Evolutionary conservation across 2,797 vertebrate genomes (phyloP).

Genomic region (Numenius phaeopus): DNA sequence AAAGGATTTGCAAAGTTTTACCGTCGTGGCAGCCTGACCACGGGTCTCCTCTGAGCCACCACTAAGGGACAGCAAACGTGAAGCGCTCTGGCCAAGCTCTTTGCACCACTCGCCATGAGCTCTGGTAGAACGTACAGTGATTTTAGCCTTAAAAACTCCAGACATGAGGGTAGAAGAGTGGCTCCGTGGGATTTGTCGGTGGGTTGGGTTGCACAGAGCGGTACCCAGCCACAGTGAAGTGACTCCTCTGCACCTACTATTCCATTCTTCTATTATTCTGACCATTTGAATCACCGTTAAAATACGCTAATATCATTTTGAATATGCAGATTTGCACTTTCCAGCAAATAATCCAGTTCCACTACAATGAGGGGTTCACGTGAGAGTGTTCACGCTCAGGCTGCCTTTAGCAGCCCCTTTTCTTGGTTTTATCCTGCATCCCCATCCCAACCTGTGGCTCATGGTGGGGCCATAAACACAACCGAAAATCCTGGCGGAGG

Average conservation of each 20-base stretch:
- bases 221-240: not conserved
- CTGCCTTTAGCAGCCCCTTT: not conserved
- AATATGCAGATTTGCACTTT: not conserved
- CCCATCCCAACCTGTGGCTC: not conserved
- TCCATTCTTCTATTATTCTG: not conserved
- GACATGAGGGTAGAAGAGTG: not conserved
- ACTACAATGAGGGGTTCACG: fast-evolving
- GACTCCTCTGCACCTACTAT: not conserved
- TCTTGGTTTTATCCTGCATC: not conserved
- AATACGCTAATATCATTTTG: not conserved
- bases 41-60: not conserved
- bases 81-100: not conserved
- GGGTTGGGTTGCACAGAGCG: not conserved
- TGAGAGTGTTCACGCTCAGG: not conserved
- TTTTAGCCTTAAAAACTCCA: not conserved
- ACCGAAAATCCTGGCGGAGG: not conserved
- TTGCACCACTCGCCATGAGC: not conserved
- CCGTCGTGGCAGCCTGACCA: fast-evolving
- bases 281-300: not conserved
- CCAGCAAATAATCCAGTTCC: too few relatives aligned
- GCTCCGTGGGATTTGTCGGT: fast-evolving
- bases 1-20: not conserved
- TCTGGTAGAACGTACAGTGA: not conserved
- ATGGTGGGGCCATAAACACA: fast-evolving
- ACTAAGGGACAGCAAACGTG: not conserved